Evolutionary conservation across 2,797 vertebrate genomes (phyloP).

Genomic region (Sylvia borin): DNA sequence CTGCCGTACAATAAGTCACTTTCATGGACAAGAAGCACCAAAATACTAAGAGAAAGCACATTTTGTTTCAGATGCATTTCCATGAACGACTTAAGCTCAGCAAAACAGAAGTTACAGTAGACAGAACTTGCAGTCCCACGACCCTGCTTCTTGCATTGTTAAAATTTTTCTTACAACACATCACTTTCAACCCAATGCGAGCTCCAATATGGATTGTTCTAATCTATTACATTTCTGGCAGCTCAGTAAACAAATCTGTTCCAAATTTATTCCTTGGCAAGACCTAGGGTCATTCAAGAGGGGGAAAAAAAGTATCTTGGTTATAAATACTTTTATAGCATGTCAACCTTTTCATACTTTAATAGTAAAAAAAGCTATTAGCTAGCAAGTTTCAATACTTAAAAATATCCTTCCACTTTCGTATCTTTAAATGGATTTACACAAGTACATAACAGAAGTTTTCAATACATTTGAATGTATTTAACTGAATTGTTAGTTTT

Average conservation of each 20-base stretch:
- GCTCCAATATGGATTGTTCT: slow-evolving; percentile 40
- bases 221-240: slow-evolving; percentile 53
- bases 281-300: slow-evolving; percentile 14
- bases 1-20: slow-evolving; percentile 9
- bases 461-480: background rate
- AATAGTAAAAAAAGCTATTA: background rate
- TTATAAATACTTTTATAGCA: background rate
- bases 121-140: slow-evolving; percentile 42
- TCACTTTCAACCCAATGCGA: slow-evolving; percentile 54
- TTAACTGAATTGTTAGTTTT: background rate
- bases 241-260: slow-evolving; percentile 58
- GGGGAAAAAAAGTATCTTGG: background rate
- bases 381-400: background rate
- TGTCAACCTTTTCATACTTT: background rate
- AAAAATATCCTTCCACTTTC: background rate
- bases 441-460: background rate
- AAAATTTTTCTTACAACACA: slow-evolving; percentile 67
- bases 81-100: slow-evolving; percentile 49
- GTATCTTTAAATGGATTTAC: background rate
- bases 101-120: slow-evolving; percentile 9
- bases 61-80: slow-evolving; percentile 76
- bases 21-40: slow-evolving; percentile 41
- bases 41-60: slow-evolving; percentile 71
- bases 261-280: slow-evolving; percentile 64
- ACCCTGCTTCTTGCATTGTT: slow-evolving; percentile 62